Conservation (phyloP, 35 echinoderm and acorn worm species). For the Hemicentrotus pulcherrimus region DNA sequence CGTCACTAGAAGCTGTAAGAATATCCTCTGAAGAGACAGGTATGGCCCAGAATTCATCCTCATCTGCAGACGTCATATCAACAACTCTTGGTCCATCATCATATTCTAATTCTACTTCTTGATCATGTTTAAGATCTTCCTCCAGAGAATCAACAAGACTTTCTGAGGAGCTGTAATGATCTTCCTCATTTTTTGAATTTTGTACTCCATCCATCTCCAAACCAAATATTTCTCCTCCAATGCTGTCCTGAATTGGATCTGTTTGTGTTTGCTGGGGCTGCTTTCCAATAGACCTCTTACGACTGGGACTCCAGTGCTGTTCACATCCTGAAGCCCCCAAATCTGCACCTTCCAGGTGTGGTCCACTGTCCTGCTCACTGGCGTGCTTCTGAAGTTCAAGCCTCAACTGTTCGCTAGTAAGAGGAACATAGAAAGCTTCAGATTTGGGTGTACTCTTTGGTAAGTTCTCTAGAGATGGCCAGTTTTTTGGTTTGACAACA, state of each 20-base stretch:
- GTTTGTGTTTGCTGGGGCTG: neutral
- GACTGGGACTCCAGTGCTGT: neutral
- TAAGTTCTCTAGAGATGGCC: conserved; percentile 58
- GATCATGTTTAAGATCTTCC: neutral
- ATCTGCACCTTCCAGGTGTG: neutral
- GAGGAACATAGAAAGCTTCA: conserved; percentile 60
- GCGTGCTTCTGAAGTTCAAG: conserved; percentile 44
- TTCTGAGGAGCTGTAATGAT: neutral
- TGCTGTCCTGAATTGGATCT: neutral
- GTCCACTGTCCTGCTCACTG: neutral
- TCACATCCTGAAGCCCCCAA: neutral
- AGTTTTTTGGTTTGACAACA: conserved; percentile 49
- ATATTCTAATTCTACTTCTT: neutral
- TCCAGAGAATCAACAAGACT: neutral
- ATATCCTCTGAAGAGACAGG: conserved; percentile 34
- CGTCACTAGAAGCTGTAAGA: conserved; percentile 38
- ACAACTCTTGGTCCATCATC: conserved; percentile 37
- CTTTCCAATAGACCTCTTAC: neutral
- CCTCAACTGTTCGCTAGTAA: conserved; percentile 17
- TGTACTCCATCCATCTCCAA: neutral
- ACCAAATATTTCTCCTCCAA: neutral
- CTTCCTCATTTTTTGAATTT: neutral
- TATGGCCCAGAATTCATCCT: conserved; percentile 49
- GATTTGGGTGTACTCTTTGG: conserved; percentile 46
- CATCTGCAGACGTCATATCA: conserved; percentile 45